Percentiles rank a stretch among this genome's conserved stretches.
Conservation (phyloP, 2,888 invertebrate species). For the Pristionchus maxplancki region DNA sequence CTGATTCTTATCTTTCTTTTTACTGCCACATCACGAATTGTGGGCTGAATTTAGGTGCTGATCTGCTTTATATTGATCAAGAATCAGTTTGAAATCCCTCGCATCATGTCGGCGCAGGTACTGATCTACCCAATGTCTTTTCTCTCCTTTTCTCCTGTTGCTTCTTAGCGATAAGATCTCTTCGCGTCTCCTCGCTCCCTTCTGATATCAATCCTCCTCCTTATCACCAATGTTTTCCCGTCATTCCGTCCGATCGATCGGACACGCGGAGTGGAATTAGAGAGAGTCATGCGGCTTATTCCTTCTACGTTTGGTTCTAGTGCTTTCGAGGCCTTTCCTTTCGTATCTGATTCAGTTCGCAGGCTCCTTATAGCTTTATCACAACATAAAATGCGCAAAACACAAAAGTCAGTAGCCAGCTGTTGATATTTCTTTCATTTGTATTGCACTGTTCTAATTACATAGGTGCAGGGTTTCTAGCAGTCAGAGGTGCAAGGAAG, state of each 20-base stretch:
- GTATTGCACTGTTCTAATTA: background rate
- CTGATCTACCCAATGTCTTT: background rate
- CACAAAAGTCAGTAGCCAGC: too few relatives aligned
- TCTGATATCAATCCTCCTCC: background rate
- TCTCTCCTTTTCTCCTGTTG: background rate
- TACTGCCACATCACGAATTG: background rate
- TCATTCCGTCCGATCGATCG: background rate
- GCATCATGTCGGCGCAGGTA: background rate
- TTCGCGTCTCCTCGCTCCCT: background rate
- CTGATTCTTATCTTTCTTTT: background rate
- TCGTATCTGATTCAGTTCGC: background rate
- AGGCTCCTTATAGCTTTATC: too few relatives aligned
- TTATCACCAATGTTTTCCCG: slow-evolving; percentile 20
- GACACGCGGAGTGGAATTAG: background rate
- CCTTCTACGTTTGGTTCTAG: background rate
- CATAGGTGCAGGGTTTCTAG: background rate
- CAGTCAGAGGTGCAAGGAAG: background rate
- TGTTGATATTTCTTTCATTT: too few relatives aligned
- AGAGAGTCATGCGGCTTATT: background rate
- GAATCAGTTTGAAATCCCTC: background rate
- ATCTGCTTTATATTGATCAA: background rate
- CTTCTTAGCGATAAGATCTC: slow-evolving; percentile 20
- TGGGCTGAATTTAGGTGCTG: background rate
- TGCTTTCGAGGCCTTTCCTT: background rate
- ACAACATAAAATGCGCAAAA: too few relatives aligned